These are phyloP conservation scores for Zophobas morio DNA, from an alignment of 1,140 invertebrate species.

Conservation along the genomic window DNA sequence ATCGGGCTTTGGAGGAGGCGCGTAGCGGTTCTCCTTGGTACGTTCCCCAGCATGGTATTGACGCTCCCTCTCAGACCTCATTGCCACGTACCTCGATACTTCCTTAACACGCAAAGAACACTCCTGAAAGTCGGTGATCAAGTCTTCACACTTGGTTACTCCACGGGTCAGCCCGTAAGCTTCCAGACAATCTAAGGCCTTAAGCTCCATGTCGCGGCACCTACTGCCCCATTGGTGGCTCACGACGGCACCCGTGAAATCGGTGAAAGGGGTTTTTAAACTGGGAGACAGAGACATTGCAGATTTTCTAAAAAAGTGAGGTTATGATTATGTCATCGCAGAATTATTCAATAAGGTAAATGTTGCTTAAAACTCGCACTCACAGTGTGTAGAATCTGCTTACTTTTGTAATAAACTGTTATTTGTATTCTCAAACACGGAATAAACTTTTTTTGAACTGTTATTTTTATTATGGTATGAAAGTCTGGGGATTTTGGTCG, in stretches of 20 bases:
- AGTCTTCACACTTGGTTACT: constrained; percentile 71
- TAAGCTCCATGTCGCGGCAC: constrained; percentile 78
- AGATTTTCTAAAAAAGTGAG: constrained; percentile 34
- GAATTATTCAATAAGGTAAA: not conserved
- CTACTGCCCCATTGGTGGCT: constrained; percentile 74
- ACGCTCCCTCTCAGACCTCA: constrained; percentile 71
- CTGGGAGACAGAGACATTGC: constrained; percentile 73
- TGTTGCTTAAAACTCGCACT: not conserved
- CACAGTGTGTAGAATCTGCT: too few relatives aligned
- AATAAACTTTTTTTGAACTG: too few relatives aligned
- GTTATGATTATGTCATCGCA: constrained; percentile 53
- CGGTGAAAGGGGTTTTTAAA: constrained; percentile 77
- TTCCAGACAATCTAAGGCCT: constrained; percentile 80
- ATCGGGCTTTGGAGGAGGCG: constrained; percentile 68
- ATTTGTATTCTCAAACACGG: too few relatives aligned
- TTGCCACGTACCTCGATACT: constrained; percentile 70
- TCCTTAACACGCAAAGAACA: constrained; percentile 75
- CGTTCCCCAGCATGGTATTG: constrained; percentile 70
- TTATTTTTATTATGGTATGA: too few relatives aligned
- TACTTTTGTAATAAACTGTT: too few relatives aligned
- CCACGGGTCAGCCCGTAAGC: constrained; percentile 78
- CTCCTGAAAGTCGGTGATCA: constrained; percentile 78
- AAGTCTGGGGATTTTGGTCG: too few relatives aligned
- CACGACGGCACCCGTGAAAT: constrained; percentile 74
- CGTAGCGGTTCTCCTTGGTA: constrained; percentile 67